Conservation (phyloP, 2,888 invertebrate genomes). For the Agrotis puta region DNA sequence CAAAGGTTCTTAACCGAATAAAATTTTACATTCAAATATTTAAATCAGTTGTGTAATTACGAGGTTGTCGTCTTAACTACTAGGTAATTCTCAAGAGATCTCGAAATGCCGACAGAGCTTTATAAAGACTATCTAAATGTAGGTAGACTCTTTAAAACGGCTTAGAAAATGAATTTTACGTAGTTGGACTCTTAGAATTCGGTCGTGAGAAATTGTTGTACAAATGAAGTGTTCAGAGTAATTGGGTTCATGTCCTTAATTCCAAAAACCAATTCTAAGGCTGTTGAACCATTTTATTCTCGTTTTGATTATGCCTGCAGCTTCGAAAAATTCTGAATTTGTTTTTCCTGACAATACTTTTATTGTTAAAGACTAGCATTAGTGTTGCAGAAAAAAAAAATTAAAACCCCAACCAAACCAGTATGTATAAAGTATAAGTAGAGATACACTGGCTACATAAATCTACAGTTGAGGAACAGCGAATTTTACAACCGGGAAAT, state of each 20-base stretch:
- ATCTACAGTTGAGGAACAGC: neutral
- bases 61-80: constrained; percentile 13
- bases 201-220: neutral
- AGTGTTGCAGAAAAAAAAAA: no score
- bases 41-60: constrained; percentile 21
- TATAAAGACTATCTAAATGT: constrained; percentile 22
- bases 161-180: constrained; percentile 29
- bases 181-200: constrained; percentile 3
- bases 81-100: constrained; percentile 30
- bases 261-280: neutral
- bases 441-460: no score
- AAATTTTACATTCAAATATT: constrained; percentile 32
- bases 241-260: constrained; percentile 11
- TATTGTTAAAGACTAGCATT: no score
- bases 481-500: neutral
- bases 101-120: neutral
- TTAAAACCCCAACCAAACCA: no score
- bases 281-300: neutral
- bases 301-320: no score
- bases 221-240: constrained; percentile 18
- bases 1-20: neutral
- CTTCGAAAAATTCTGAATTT: no score
- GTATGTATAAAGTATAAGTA: no score
- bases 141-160: constrained; percentile 12
- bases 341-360: no score